A percentile compares a stretch with the other conserved stretches of the same genome.
These are phyloP conservation scores for Campoplex nolae DNA, from an alignment of 2,888 invertebrate genomes.

Conservation along the genomic window DNA sequence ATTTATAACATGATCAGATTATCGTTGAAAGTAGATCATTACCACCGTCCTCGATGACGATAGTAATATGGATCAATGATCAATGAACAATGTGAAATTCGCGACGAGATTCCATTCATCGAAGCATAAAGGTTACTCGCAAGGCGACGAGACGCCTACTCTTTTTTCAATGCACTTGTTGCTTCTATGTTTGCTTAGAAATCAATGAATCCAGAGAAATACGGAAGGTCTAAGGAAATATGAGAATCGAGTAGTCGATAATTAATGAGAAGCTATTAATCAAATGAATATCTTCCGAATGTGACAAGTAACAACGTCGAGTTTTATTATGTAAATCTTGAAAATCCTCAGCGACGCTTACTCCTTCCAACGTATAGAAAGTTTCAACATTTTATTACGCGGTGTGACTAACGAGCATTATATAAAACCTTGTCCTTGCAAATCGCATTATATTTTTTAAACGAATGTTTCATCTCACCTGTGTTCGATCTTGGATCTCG, in stretches of 20 bases:
- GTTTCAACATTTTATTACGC: conserved; percentile 11
- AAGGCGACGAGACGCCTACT: conserved; percentile 56
- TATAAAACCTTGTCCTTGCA: conserved; percentile 43
- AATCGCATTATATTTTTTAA: neutral
- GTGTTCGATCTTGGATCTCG: conserved; percentile 82
- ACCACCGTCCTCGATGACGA: conserved; percentile 43
- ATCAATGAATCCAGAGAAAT: conserved; percentile 31
- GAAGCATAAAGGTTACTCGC: conserved; percentile 62
- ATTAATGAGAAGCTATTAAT: conserved; percentile 43
- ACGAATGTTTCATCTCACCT: conserved; percentile 74
- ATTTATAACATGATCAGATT: neutral
- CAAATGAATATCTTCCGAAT: conserved; percentile 14
- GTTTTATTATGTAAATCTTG: conserved; percentile 50
- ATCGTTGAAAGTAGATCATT: conserved; percentile 38
- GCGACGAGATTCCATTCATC: conserved; percentile 61
- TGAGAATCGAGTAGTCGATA: conserved; percentile 17
- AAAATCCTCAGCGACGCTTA: conserved; percentile 42
- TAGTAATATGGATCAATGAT: conserved; percentile 45
- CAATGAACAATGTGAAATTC: conserved; percentile 39
- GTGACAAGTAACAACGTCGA: conserved; percentile 35
- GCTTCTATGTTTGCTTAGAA: neutral
- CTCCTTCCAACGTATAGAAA: conserved; percentile 20
- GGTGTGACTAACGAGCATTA: conserved; percentile 55
- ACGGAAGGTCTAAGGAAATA: conserved; percentile 46
- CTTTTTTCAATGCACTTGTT: conserved; percentile 27